Evolutionary conservation across 2,113 vertebrate genomes (phyloP).

Genomic region (Chaetura pelagica): DNA sequence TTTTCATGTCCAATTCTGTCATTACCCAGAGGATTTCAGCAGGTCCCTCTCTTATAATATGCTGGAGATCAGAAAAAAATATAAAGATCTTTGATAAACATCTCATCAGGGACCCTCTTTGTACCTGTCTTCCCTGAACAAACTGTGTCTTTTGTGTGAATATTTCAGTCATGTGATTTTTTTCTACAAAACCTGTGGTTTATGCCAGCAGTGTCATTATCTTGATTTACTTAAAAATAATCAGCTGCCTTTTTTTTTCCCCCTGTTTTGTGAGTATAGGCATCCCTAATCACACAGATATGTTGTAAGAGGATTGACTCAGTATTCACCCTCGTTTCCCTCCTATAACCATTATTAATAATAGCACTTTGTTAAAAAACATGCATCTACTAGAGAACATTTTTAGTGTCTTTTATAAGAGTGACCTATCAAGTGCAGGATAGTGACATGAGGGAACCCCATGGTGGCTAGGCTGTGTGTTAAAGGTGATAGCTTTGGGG

Average conservation of each 20-base stretch:
- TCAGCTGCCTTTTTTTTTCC: not conserved
- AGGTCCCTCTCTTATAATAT: not conserved
- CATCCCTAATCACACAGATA: not conserved
- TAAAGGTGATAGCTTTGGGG: not conserved
- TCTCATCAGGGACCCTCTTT: not conserved
- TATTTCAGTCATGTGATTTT: not conserved
- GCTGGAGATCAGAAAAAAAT: not conserved
- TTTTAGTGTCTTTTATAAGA: not conserved
- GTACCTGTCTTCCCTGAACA: not conserved
- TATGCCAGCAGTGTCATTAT: not conserved
- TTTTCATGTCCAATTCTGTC: not conserved
- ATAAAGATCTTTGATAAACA: not conserved
- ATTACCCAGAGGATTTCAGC: not conserved
- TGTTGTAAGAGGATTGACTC: not conserved
- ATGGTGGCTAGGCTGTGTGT: not conserved
- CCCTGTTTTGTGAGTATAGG: not conserved
- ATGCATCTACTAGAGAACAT: not conserved
- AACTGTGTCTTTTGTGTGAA: not conserved
- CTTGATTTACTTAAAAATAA: not conserved
- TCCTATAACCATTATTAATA: not conserved
- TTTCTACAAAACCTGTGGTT: not conserved
- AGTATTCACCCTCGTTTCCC: not conserved
- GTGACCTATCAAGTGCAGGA: not conserved
- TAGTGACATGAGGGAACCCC: not conserved
- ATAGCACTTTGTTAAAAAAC: not conserved